phyloP scores from a whole-genome alignment of 2,888 invertebrate species.

The Agonopterix heracliana region DNA sequence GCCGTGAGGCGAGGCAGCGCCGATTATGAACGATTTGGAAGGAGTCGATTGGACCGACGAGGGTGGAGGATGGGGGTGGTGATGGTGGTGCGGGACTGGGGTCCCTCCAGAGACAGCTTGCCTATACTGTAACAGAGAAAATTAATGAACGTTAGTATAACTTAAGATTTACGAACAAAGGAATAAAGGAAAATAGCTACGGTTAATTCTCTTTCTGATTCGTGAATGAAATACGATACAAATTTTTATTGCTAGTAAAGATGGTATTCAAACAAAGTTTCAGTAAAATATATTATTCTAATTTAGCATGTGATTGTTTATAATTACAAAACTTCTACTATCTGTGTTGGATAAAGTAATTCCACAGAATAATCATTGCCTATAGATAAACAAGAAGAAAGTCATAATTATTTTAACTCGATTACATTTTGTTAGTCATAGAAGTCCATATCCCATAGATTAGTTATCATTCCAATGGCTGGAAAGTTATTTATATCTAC shows the following conservation, averaged over 20 bases:
- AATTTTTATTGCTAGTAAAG: no score
- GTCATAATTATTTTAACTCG: not conserved
- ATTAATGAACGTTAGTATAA: not conserved
- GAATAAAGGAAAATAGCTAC: no score
- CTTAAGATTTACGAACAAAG: no score
- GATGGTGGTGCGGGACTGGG: slow-evolving; percentile 58
- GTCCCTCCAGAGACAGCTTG: slow-evolving; percentile 84
- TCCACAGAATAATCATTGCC: no score
- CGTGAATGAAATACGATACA: no score
- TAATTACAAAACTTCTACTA: no score
- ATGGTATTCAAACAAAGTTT: no score
- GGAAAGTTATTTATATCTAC: slow-evolving; percentile 65
- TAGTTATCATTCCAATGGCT: slow-evolving; percentile 59
- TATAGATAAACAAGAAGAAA: no score
- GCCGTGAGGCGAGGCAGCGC: slow-evolving; percentile 45
- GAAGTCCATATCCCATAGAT: slow-evolving; percentile 64
- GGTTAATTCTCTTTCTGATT: no score
- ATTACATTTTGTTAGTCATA: slow-evolving; percentile 44
- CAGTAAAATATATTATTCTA: no score
- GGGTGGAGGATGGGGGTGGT: slow-evolving; percentile 51
- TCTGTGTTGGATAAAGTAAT: no score
- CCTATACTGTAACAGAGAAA: slow-evolving; percentile 83
- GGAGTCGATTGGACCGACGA: slow-evolving; percentile 79
- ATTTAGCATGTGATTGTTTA: no score
- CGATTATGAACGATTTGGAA: slow-evolving; percentile 75